Base-by-base conservation (phyloP, 2,888 invertebrate genomes). In the Parelbella ahira region DNA sequence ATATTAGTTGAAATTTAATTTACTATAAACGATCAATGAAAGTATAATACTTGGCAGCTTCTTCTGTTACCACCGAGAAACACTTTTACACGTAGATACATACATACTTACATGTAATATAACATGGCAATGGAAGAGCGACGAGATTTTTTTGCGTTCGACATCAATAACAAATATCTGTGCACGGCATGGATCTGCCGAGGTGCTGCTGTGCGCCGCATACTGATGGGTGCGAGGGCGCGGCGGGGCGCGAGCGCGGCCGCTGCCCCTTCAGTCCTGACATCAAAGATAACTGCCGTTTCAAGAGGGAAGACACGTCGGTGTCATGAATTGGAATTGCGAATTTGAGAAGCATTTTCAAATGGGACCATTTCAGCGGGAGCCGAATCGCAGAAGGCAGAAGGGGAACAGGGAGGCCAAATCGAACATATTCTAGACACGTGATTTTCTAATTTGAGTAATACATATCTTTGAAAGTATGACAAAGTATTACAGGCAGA, bases 211-310 rank as follows among this genome's bases (percentile, higher is more conserved):
- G 21, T 9, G 30, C 24, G 32, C 32, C 9, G 39, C 39, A 28
- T 39, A 19, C 39, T 32, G 19, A 39, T 24, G 15, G 23, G 19
- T 1, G n/a, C n/a, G n/a, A n/a, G n/a, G n/a, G n/a, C n/a, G n/a
- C n/a, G n/a, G n/a, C n/a, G n/a, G n/a, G n/a, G n/a, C n/a, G n/a
- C n/a, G n/a, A n/a, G 28, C 18, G 7, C 1, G 24, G 30, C 19
- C 18, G 23, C 39, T 39, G 39, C 32, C 39, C 38, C 24, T 30
- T n/a, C 30, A 23, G 24, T 15, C 38, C 32, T 19, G 6, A 32
- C 39, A 32, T 39, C 39, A 39, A 39, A 39, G 39, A 39, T 39
- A 39, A 39, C 39, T 32, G 39, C 39, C 24, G 25, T 18, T 25
- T 32, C 25, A 32, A 30, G 19, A 39, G 25, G 39, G 39, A 39